Base-by-base conservation (phyloP, 2,888 invertebrate genomes). In the Salpingus planirostris region DNA sequence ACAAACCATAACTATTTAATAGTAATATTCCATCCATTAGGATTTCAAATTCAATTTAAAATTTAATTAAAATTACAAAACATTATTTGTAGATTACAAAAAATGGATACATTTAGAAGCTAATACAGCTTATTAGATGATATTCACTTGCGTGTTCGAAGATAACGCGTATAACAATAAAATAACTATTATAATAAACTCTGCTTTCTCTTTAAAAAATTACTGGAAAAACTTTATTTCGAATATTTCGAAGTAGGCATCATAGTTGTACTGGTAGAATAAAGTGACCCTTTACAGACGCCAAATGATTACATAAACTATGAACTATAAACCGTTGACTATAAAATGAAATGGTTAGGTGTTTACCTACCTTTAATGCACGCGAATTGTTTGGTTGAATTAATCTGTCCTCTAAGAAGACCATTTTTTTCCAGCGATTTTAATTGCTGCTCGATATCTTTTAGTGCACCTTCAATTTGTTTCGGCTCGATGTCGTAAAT, bases 401-500 rank as follows among this genome's bases (percentile, higher is more conserved):
- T 77, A 4, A 91, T 64, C 41, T 66, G 70, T 13, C 93, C 93
- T 7, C 91, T 73, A 2, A 93, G 67, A 11, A 89, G 65, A 3
- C 81, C 81, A 29, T 76, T 72, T 7, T 68, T 66, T 63, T 90
- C 81, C 40, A 91, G 67, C 2, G 69, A 71, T 27, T 73, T 68
- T 15, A 92, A 59, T 59, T 92, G 88, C 7, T 70, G 62, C 46
- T 78, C 64, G 28, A 93, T 83, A 44, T 87, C 82, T 3, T 67
- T 69, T 1, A 91, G 63, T 0, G 91, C 90, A 27, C 71, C 72
- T 7, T 74, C 63, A 13, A 91, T 76, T 64, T 87, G 87, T 42
- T 80, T 72, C 1, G 78, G 72, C 21, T 83, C 68, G 29, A 88
- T 80, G 55, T 97, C 97, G 60, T 79, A 96, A 27, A 97, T 69